Base-by-base conservation (phyloP, 2,888 invertebrate genomes). In the Coleophora flavipennella region DNA sequence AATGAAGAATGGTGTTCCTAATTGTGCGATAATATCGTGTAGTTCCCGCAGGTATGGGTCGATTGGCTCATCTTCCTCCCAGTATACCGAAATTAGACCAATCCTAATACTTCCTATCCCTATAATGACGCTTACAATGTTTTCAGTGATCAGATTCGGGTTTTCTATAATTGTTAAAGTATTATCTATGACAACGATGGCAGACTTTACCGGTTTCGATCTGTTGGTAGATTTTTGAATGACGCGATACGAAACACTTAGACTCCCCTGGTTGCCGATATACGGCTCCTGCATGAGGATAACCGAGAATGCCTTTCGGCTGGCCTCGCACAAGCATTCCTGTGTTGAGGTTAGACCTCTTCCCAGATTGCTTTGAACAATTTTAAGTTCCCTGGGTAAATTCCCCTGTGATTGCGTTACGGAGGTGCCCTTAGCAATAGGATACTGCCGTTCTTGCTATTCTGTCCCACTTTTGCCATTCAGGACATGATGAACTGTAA, bases 261-360 rank as follows among this genome's bases (percentile, higher is more conserved):
- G 13, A 26, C 27, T 39, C 10, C 32, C n/a, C 20, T 12, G 34
- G 31, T n/a, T 13, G 1, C 46, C 44, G 1, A 46, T 31, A 31
- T 46, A 48, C 0, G 45, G 48, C 27, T 48, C 44, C 31, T 44
- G 44, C 2, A 49, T 8, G 3, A 46, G 27, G 1, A 46, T 44
- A 3, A 41, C 10, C 1, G 29, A 13, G 1, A 38, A 10, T 25
- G 35, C 39, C 1, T 35, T n/a, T 3, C 28, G 38, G 1, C 3
- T 13, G 0, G 45, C 40, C 11, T 46, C 48, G 10, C 39, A 10
- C 9, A 46, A 8, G 1, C 48, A 36, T 28, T 50, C 48, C 1
- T 44, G 10, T 8, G 43, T 43, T 1, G 49, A 46, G 0, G 6
- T 20, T 20, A 4, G 20, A 20, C 20, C 20, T 20, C 20, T 20